These are phyloP conservation scores for Salvator merianae DNA, from an alignment of 2,113 vertebrate species.

Conservation along the genomic window DNA sequence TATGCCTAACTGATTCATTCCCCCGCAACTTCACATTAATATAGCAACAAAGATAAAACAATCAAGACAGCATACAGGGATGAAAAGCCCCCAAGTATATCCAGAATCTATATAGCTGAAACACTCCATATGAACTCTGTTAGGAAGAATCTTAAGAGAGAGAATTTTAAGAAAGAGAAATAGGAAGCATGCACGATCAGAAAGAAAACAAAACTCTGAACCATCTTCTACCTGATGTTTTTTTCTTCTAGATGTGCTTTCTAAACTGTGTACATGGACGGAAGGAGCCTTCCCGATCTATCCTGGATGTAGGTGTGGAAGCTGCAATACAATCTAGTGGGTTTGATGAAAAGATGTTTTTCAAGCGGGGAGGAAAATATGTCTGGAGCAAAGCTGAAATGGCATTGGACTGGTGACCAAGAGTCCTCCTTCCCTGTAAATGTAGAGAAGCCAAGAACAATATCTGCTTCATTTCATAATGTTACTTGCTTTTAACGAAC, in stretches of 20 bases:
- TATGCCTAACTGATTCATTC: no score
- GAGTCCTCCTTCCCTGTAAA: not conserved
- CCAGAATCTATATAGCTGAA: no score
- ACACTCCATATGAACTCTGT: no score
- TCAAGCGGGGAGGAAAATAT: conserved; percentile 91
- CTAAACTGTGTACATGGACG: conserved; percentile 87
- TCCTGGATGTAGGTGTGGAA: conserved; percentile 89
- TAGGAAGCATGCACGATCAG: no score
- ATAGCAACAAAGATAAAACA: no score
- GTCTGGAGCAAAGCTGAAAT: conserved; percentile 94
- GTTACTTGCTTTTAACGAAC: not conserved
- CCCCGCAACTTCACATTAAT: no score
- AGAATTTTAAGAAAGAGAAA: no score
- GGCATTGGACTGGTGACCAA: conserved; percentile 88
- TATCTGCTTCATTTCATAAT: not conserved
- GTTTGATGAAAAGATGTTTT: conserved; percentile 94
- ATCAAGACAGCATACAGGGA: no score
- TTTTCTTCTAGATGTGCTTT: conserved; percentile 88
- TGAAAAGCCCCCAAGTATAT: no score
- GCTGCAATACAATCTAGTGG: conserved; percentile 90
- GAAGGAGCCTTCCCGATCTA: conserved; percentile 93
- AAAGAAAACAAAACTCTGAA: no score
- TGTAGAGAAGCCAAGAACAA: not conserved
- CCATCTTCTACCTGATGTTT: not conserved
- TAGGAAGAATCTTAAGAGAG: no score